A percentile compares a stretch with the other conserved stretches of the same genome.
Conservation (phyloP, 2,797 vertebrate species). For the Echiichthys vipera region DNA sequence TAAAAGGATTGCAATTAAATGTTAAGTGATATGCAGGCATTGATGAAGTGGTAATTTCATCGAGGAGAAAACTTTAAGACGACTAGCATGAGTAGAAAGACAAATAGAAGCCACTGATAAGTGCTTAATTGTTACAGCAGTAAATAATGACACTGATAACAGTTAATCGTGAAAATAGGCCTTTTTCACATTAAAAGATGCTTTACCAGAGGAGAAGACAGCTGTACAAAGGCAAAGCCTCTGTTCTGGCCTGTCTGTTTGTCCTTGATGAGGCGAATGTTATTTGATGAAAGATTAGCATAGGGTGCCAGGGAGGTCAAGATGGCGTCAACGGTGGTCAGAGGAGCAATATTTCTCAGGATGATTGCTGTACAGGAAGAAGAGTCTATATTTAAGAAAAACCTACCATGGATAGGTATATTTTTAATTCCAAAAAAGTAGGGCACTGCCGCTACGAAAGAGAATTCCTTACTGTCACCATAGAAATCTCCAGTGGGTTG, state of each 20-base stretch:
- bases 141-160: not conserved
- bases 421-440: not conserved
- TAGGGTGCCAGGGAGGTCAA: slow-evolving; percentile 94
- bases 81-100: not conserved
- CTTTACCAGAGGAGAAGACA: slow-evolving; percentile 97
- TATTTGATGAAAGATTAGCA: slow-evolving; percentile 94
- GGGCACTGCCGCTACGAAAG: not conserved
- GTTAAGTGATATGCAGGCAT: not conserved
- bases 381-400: not conserved
- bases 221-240: slow-evolving; percentile 98
- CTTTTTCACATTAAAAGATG: not conserved
- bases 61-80: not conserved
- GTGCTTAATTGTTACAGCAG: not conserved
- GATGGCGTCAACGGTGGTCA: slow-evolving; percentile 96
- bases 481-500: slow-evolving; percentile 95
- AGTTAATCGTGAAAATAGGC: not conserved
- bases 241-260: slow-evolving; percentile 98
- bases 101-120: not conserved
- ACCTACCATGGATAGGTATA: not conserved
- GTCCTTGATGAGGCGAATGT: slow-evolving; percentile 99
- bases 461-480: slow-evolving; percentile 92
- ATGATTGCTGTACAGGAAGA: slow-evolving; percentile 90
- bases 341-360: slow-evolving; percentile 95
- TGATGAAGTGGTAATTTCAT: not conserved
- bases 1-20: slow-evolving; percentile 4